These are phyloP conservation scores for Sylvilagus bachmani DNA, from an alignment of 2,113 vertebrate genomes.

Conservation along the genomic window DNA sequence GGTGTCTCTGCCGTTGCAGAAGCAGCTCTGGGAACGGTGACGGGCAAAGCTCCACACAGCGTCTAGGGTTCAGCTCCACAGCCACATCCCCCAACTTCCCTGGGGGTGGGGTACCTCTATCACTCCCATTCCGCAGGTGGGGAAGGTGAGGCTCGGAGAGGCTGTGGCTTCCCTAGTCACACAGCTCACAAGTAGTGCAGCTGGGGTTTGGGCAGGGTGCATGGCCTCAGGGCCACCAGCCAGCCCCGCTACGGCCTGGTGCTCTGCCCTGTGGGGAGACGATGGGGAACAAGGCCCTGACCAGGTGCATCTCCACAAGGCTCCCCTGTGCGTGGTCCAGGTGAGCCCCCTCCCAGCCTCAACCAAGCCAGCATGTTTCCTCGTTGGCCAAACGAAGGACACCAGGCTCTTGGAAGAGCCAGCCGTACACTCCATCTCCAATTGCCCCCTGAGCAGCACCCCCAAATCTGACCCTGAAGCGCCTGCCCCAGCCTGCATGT, in stretches of 20 bases:
- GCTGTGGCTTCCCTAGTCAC: fast-evolving
- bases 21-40: not conserved
- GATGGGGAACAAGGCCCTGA: not conserved
- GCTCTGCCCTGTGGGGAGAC: not conserved
- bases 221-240: too few relatives aligned
- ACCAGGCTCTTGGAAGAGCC: not conserved
- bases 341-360: not conserved
- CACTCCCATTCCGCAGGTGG: not conserved
- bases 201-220: fast-evolving
- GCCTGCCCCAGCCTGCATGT: fast-evolving
- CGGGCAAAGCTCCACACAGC: not conserved
- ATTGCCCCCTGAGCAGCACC: not conserved
- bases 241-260: too few relatives aligned
- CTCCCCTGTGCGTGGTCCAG: fast-evolving
- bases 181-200: not conserved
- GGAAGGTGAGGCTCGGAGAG: not conserved
- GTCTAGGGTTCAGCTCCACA: not conserved
- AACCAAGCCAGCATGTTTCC: fast-evolving
- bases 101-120: fast-evolving
- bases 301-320: not conserved
- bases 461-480: not conserved
- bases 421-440: not conserved
- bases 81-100: fast-evolving
- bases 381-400: not conserved
- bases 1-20: not conserved